Conservation (phyloP, 2,888 invertebrate species). For the Himalopsyche anomala region DNA sequence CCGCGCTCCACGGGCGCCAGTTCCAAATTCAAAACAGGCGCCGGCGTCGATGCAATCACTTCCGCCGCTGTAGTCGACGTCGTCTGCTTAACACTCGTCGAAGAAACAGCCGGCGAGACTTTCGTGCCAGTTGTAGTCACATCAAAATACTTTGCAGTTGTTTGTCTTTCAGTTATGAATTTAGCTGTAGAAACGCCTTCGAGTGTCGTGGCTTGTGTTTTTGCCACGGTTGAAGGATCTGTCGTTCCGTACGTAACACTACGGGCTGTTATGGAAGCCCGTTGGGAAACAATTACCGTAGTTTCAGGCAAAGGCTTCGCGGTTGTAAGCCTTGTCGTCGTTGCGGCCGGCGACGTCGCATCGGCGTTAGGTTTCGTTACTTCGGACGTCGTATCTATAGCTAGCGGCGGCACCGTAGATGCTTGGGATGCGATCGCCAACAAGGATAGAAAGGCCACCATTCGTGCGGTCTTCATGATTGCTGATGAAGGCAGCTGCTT, state of each 20-base stretch:
- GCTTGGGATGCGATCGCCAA: conserved; percentile 59
- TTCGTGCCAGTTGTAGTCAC: background rate
- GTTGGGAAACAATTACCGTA: conserved; percentile 67
- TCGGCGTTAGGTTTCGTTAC: conserved; percentile 65
- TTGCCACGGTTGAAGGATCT: conserved; percentile 31
- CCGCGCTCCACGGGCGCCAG: conserved; percentile 55
- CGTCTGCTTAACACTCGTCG: conserved; percentile 19
- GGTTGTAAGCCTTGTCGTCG: conserved; percentile 70
- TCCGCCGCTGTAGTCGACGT: conserved; percentile 39
- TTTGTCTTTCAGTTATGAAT: conserved; percentile 34
- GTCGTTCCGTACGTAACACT: conserved; percentile 34
- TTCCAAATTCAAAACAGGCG: conserved; percentile 36
- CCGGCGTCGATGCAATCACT: background rate
- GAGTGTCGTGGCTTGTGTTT: background rate
- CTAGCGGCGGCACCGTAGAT: conserved; percentile 53
- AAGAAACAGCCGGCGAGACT: background rate
- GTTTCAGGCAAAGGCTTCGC: conserved; percentile 71
- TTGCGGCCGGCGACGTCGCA: conserved; percentile 69
- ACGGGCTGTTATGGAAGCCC: conserved; percentile 33
- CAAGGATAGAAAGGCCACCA: conserved; percentile 51
- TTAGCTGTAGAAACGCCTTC: background rate
- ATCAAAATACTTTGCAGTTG: conserved; percentile 4
- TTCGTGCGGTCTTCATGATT: conserved; percentile 58
- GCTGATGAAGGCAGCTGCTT: conserved; percentile 23
- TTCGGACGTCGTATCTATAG: conserved; percentile 29